phyloP scores from a whole-genome alignment of 1,140 invertebrate species.

The Eueides isabella region DNA sequence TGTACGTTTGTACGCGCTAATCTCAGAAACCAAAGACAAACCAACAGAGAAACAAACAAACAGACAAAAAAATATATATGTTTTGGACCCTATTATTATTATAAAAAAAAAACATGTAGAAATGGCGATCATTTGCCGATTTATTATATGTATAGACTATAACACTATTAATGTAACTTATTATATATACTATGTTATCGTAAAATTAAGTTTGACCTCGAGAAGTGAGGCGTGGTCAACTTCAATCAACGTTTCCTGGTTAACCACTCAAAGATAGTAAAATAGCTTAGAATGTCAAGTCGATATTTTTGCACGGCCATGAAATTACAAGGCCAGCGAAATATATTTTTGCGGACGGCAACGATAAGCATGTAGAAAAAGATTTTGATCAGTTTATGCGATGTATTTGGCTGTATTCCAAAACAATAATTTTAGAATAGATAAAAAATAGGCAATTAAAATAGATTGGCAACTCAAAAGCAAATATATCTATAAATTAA shows the following conservation, averaged over 20 bases:
- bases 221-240: constrained; percentile 64
- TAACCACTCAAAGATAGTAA: constrained; percentile 74
- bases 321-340: constrained; percentile 71
- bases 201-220: constrained; percentile 61
- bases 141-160: too few species aligned
- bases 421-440: constrained; percentile 21
- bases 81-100: too few species aligned
- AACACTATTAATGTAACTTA: not conserved
- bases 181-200: constrained; percentile 26
- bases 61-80: too few species aligned
- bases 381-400: constrained; percentile 64
- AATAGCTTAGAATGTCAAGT: constrained; percentile 78
- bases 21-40: too few species aligned
- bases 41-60: too few species aligned
- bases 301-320: constrained; percentile 80
- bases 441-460: constrained; percentile 18
- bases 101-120: too few species aligned
- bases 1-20: too few species aligned
- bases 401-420: constrained; percentile 64
- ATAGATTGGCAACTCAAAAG: not conserved
- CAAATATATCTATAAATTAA: not conserved
- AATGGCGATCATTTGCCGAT: too few species aligned
- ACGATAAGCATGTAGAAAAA: constrained; percentile 74
- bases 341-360: constrained; percentile 65
- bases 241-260: constrained; percentile 73